Evolutionary conservation across 2,797 vertebrate genomes (phyloP).

Genomic region (Margarornis squamiger): DNA sequence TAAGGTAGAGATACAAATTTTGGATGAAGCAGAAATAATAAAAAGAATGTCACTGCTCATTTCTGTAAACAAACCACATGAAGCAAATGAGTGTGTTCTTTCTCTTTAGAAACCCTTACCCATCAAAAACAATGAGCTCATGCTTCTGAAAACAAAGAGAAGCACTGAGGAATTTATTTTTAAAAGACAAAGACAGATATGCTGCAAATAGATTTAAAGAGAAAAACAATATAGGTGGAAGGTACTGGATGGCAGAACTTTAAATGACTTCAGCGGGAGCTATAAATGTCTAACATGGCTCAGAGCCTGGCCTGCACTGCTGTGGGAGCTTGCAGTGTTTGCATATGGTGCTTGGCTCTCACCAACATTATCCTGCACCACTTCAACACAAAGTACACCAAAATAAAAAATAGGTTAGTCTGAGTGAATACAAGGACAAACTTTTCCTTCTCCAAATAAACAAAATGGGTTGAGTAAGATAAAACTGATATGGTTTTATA

Average conservation of each 20-base stretch:
- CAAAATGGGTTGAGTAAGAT: neutral
- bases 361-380: neutral
- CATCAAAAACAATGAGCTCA: slow-evolving; percentile 34
- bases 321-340: neutral
- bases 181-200: neutral
- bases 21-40: neutral
- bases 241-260: neutral
- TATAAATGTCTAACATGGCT: neutral
- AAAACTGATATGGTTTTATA: neutral
- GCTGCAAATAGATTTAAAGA: neutral
- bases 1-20: slow-evolving; percentile 9
- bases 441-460: neutral
- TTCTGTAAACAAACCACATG: slow-evolving; percentile 17
- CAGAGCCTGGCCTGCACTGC: neutral
- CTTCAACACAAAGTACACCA: neutral
- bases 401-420: neutral
- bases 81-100: neutral
- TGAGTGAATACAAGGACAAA: neutral
- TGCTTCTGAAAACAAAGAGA: slow-evolving; percentile 24
- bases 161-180: slow-evolving; percentile 6
- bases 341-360: neutral
- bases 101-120: slow-evolving; percentile 11
- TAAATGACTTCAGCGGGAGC: neutral
- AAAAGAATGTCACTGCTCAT: neutral
- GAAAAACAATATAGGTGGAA: neutral